Percentiles rank a stretch among this genome's conserved stretches.
These are phyloP conservation scores for Perodicticus potto DNA, from an alignment of 2,797 vertebrate species.

Conservation along the genomic window DNA sequence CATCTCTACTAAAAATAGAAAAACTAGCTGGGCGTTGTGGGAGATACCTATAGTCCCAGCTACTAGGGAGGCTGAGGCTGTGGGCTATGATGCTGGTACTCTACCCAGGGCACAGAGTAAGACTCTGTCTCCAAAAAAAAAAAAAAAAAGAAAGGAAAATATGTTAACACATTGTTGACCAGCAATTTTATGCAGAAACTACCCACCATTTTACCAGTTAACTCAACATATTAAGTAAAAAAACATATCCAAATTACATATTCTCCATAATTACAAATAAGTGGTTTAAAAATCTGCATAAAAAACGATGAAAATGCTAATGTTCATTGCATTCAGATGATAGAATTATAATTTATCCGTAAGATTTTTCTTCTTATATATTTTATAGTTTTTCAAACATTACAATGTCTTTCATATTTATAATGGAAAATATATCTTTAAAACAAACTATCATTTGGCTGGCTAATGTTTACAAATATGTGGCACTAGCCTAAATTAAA, in stretches of 20 bases:
- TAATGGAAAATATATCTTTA: slow-evolving; percentile 56
- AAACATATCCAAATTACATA: slow-evolving; percentile 50
- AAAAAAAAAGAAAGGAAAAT: too few species aligned
- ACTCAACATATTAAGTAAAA: slow-evolving; percentile 14
- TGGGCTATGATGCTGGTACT: too few species aligned
- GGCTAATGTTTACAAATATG: slow-evolving; percentile 47
- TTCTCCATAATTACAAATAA: slow-evolving; percentile 38
- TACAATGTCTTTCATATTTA: slow-evolving; percentile 8
- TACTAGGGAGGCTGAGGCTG: too few species aligned
- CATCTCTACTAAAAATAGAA: too few species aligned
- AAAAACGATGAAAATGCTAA: slow-evolving; percentile 33
- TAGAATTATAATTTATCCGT: slow-evolving; percentile 28
- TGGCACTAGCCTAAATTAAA: slow-evolving; percentile 1
- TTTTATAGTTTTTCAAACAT: slow-evolving; percentile 49
- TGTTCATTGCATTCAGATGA: not conserved
- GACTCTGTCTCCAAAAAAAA: too few species aligned
- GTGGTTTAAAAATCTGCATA: not conserved
- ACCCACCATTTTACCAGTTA: too few species aligned
- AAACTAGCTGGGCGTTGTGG: too few species aligned
- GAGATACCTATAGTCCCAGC: too few species aligned
- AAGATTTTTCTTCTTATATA: slow-evolving; percentile 51
- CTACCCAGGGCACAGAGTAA: too few species aligned
- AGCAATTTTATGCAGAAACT: too few species aligned
- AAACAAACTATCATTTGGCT: slow-evolving; percentile 43
- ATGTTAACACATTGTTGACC: too few species aligned